These are phyloP conservation scores for Alviniconcha strummeri DNA, from an alignment of 2,888 invertebrate genomes.

Conservation along the genomic window DNA sequence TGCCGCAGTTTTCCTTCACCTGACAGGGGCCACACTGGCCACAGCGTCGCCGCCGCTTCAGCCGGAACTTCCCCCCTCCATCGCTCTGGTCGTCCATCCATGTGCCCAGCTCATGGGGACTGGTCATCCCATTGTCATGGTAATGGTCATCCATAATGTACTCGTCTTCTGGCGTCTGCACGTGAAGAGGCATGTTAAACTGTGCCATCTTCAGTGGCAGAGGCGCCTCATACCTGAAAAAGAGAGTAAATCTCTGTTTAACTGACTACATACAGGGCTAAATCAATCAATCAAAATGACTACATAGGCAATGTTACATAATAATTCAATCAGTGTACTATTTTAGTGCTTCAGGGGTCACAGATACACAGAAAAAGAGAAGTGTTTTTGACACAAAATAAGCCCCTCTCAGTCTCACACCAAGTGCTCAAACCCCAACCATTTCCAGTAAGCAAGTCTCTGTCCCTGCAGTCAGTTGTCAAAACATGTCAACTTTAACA, in stretches of 20 bases:
- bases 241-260: background rate
- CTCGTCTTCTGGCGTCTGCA: slow-evolving; percentile 52
- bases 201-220: slow-evolving; percentile 37
- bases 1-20: slow-evolving; percentile 66
- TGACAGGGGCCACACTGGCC: slow-evolving; percentile 68
- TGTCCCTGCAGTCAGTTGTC: too few relatives aligned
- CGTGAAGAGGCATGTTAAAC: slow-evolving; percentile 49
- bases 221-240: slow-evolving; percentile 21
- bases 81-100: slow-evolving; percentile 43
- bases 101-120: slow-evolving; percentile 45
- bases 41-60: slow-evolving; percentile 62
- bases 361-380: background rate
- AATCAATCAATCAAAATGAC: background rate
- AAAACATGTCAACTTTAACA: too few relatives aligned
- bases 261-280: background rate
- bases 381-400: background rate
- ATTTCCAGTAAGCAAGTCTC: too few relatives aligned
- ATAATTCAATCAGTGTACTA: background rate
- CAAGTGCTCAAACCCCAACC: background rate
- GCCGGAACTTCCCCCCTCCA: slow-evolving; percentile 49
- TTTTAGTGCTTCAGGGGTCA: background rate
- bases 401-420: background rate
- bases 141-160: slow-evolving; percentile 51
- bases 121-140: slow-evolving; percentile 40
- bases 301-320: background rate